Base-by-base conservation (phyloP, 2,113 vertebrate species). In the Mustela nigripes region DNA sequence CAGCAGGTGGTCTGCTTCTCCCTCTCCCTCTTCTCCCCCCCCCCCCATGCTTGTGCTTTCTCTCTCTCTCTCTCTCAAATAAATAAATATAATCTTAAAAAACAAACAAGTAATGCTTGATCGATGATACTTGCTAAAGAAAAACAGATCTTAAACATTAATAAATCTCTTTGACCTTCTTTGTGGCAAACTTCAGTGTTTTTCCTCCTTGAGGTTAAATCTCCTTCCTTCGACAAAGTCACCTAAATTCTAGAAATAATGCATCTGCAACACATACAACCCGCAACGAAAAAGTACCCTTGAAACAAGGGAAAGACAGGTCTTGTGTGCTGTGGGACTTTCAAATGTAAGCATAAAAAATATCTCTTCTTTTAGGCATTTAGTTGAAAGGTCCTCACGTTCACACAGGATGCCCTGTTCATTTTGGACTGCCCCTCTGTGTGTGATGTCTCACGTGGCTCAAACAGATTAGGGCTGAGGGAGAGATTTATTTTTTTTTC, bases 401-500 rank as follows among this genome's bases (percentile, higher is more conserved):
- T 71, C 62, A 12, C 0, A 1, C 50, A 93, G 67, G 33, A 53
- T 22, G 5, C 42, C 24, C 33, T 50, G 22, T 36, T 45, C n/a
- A 4, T 80, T 82, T 86, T 85, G 22, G 53, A 26, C 4, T 26
- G 58, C 22, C 88, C 86, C 53, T 86, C 14, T 56, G 39, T 81
- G 24, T 39, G 82, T 53, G 88, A 85, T 50, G 45, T 24, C 50
- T 93, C 95, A 95, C 15, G 28, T 39, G 71, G 19, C 58, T 93
- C 78, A 71, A 69, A 92, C 7, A 78, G 79, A 94, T 96, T 60
- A 81, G 79, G 63, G 62, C 69, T 84, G 45, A 89, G 95, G 89
- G 95, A 90, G 83, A 92, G 89, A 96, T 96, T 95, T 89, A 71
- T 91, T 97, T 86, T 81, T 94, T 91, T 93, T 91, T 97, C 80